Evolutionary conservation across 2,888 invertebrate genomes (phyloP).

Genomic region (Frankliniella intonsa): DNA sequence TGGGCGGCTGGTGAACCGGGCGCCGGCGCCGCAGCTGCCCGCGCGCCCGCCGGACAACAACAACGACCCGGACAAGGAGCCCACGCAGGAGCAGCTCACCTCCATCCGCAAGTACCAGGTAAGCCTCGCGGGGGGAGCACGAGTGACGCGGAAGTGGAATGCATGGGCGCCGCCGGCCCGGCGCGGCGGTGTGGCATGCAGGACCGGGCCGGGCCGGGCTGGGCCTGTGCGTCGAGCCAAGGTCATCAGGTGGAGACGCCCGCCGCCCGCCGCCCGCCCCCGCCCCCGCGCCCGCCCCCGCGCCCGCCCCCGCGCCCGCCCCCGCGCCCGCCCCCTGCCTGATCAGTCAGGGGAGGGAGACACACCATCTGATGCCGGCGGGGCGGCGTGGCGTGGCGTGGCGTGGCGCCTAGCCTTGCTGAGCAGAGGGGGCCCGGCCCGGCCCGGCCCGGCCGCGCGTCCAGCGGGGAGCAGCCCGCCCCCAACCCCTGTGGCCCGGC

Average conservation of each 20-base stretch:
- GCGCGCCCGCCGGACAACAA: conserved; percentile 47
- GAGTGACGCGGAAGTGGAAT: no score
- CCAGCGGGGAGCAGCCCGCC: not conserved
- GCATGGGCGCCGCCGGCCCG: conserved; percentile 32
- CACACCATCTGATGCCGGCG: conserved; percentile 14
- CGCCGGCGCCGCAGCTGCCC: conserved; percentile 50
- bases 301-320: not conserved
- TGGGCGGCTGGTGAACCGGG: conserved; percentile 57
- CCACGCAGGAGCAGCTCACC: conserved; percentile 82
- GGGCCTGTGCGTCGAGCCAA: not conserved
- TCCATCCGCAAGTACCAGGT: conserved; percentile 92
- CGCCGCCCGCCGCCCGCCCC: not conserved
- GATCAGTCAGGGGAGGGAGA: not conserved
- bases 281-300: no score
- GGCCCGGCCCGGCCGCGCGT: not conserved
- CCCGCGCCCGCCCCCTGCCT: no score
- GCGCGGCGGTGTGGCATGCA: not conserved
- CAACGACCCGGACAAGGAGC: conserved; percentile 49
- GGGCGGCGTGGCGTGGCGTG: not conserved
- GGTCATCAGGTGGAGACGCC: not conserved
- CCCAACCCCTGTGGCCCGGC: not conserved
- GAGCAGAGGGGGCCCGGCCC: not conserved
- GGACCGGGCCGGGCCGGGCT: not conserved
- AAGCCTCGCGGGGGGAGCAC: conserved; percentile 41
- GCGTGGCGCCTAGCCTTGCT: not conserved